Conservation (phyloP, 1,140 invertebrate species). For the Papilio dardanus region DNA sequence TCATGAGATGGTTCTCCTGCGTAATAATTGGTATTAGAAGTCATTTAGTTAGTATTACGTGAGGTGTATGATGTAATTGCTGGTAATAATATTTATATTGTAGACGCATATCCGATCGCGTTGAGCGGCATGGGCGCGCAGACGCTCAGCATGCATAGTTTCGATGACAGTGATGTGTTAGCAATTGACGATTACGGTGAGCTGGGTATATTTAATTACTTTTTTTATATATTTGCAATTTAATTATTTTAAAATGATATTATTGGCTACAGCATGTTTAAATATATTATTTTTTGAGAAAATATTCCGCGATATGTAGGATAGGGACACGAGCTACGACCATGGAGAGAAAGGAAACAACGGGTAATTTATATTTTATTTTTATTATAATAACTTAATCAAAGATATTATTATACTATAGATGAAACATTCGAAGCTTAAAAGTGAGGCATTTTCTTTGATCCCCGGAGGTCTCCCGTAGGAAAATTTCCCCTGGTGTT, state of each 20-base stretch:
- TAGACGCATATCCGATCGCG: conserved; percentile 1
- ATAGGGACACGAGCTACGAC: not conserved
- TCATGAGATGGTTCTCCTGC: no score
- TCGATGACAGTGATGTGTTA: not conserved
- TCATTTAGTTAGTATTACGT: no score
- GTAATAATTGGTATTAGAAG: no score
- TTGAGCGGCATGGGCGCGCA: not conserved
- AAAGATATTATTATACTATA: not conserved
- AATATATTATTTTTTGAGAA: not conserved
- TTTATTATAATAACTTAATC: not conserved
- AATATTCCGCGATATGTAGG: not conserved
- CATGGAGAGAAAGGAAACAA: not conserved
- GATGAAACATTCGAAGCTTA: not conserved
- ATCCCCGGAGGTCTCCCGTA: no score
- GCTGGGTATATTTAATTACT: not conserved
- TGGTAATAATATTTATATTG: no score
- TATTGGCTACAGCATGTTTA: conserved; percentile 3
- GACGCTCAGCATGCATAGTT: not conserved
- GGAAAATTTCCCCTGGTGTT: no score
- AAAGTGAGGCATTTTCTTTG: no score
- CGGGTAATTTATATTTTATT: not conserved
- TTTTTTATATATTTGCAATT: not conserved
- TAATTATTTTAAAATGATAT: not conserved
- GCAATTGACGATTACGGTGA: not conserved
- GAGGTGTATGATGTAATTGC: no score